These are phyloP conservation scores for Drosophila leontia DNA, from an alignment of 1,140 invertebrate genomes.

Conservation along the genomic window DNA sequence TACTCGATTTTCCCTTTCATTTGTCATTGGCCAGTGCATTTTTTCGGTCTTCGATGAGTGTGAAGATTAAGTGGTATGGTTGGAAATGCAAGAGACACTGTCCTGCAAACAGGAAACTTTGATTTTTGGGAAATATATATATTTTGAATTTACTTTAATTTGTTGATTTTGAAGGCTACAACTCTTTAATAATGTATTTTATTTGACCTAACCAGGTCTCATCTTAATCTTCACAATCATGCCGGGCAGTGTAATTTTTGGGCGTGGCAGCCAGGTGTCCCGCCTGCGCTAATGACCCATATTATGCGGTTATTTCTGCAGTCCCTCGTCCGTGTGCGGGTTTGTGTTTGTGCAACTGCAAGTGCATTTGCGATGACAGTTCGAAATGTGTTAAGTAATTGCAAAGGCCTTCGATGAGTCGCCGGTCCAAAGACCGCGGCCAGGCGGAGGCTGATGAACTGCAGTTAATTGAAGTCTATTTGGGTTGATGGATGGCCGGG, in stretches of 20 bases:
- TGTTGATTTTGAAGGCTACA: neutral
- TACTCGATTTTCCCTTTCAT: conserved; percentile 2
- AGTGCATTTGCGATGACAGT: conserved; percentile 46
- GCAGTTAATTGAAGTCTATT: conserved; percentile 50
- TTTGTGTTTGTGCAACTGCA: conserved; percentile 15
- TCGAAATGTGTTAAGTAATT: conserved; percentile 53
- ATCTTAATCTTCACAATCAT: neutral
- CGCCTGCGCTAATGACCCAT: conserved; percentile 67
- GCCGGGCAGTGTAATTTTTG: conserved; percentile 41
- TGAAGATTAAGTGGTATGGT: conserved; percentile 55
- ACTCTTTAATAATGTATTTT: neutral
- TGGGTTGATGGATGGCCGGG: conserved; percentile 40
- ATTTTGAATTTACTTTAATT: neutral
- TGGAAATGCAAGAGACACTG: conserved; percentile 42
- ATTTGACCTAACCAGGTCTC: neutral
- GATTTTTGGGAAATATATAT: neutral
- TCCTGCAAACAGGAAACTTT: neutral
- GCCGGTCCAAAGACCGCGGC: conserved; percentile 19
- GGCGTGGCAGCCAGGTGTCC: conserved; percentile 42
- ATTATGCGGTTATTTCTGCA: conserved; percentile 45
- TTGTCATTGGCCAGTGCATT: conserved; percentile 10
- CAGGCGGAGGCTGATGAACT: conserved; percentile 20
- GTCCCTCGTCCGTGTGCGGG: conserved; percentile 1
- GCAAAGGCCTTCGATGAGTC: conserved; percentile 47
- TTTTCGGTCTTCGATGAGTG: conserved; percentile 31